Base-by-base conservation (phyloP, 2,113 vertebrate genomes). In the Glaucidium brasilianum region DNA sequence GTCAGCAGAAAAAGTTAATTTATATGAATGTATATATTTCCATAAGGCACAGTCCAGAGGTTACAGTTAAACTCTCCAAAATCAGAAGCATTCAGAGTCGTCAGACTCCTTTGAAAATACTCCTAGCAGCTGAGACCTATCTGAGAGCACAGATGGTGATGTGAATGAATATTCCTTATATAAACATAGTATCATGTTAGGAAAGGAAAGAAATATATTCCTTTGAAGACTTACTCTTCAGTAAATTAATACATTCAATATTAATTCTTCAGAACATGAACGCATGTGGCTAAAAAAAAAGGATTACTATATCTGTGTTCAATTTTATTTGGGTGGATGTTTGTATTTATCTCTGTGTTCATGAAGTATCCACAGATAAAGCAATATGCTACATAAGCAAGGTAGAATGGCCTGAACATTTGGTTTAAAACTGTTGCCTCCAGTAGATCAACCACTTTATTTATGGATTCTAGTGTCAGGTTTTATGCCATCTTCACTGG, bases 401-500 rank as follows among this genome's bases (percentile, higher is more conserved):
- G 35, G 55, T 2, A 56, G 72, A 84, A 37, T 2, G 9, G 58
- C 29, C 43, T 58, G 50, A 84, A 35, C 10, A 14, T 15, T 50
- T 29, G 30, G 29, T 55, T 56, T 83, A 45, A 59, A 79, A 55
- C 49, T 55, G 3, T 9, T 80, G 53, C 58, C 72, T 80, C 26
- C 68, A 66, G 53, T 69, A 94, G 49, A 87, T 49, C 59, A 90
- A 25, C 11, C 14, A 43, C 81, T 90, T 66, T 66, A 43, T 58
- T 93, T 94, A 88, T 52, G 74, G 74, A 66, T 92, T 95, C 63
- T 69, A 56, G 35, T 60, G 50, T 69, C 78, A 81, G 25, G 49
- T 52, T 90, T 95, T 77, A 81, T 37, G 41, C 47, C 32, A 49
- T 4, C 41, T 79, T 88, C 6, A 21, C 69, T 67, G 69, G 20